Evolutionary conservation across 2,888 invertebrate species (phyloP).

Genomic region (Drosophila quinaria): DNA sequence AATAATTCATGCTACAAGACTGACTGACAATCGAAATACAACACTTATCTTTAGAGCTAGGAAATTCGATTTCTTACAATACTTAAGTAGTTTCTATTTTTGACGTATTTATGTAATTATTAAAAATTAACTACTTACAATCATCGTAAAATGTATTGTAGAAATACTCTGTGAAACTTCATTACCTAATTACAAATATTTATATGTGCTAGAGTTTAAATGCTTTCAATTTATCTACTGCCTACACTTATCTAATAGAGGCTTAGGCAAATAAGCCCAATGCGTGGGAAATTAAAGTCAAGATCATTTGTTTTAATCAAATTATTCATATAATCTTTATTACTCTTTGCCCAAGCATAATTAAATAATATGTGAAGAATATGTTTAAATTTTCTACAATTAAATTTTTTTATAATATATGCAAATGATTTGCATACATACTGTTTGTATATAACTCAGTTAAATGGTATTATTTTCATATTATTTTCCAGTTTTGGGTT

Average conservation of each 20-base stretch:
- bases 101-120: not conserved
- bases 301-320: not conserved
- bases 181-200: too few species aligned
- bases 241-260: not conserved
- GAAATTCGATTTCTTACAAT: not conserved
- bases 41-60: not conserved
- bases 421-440: not conserved
- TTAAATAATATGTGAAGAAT: not conserved
- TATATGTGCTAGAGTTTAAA: too few species aligned
- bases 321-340: not conserved
- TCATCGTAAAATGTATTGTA: too few species aligned
- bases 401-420: not conserved
- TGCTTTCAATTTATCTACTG: too few species aligned
- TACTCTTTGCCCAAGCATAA: not conserved
- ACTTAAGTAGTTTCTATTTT: not conserved
- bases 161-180: too few species aligned
- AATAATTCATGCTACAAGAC: not conserved
- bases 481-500: slow-evolving; percentile 11
- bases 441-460: not conserved
- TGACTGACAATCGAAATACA: not conserved
- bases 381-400: not conserved
- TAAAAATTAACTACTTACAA: not conserved
- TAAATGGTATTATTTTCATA: not conserved
- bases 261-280: too few species aligned
- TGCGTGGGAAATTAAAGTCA: not conserved